A percentile compares a stretch with the other conserved stretches of the same genome.
These are phyloP conservation scores for Coleophora flavipennella DNA, from an alignment of 2,888 invertebrate genomes.

Conservation along the genomic window DNA sequence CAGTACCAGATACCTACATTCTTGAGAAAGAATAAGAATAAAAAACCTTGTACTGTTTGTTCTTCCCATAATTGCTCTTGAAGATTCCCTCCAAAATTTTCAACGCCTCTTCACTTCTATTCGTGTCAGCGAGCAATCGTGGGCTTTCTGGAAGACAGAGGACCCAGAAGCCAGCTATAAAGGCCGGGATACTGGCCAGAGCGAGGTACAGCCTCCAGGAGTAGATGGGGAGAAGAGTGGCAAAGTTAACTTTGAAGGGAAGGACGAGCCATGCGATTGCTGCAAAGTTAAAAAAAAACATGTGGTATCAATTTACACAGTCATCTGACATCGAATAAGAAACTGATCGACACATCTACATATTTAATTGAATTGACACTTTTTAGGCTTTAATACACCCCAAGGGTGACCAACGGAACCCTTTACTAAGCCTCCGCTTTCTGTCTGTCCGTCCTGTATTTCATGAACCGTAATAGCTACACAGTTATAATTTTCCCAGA, in stretches of 20 bases:
- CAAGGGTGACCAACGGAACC: no score
- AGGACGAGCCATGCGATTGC: conserved; percentile 78
- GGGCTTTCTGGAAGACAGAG: conserved; percentile 80
- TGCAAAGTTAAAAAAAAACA: conserved; percentile 19
- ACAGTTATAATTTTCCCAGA: no score
- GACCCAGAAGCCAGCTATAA: conserved; percentile 73
- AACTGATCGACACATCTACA: no score
- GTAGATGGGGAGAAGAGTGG: conserved; percentile 61
- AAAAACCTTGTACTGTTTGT: conserved; percentile 66
- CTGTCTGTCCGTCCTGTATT: no score
- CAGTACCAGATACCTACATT: no score
- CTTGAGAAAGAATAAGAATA: neutral
- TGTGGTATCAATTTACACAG: no score
- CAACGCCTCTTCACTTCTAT: conserved; percentile 71
- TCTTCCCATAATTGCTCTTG: conserved; percentile 59
- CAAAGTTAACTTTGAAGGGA: conserved; percentile 53
- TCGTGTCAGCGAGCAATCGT: conserved; percentile 74
- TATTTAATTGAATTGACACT: no score
- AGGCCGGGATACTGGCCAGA: conserved; percentile 75
- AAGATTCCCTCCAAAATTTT: conserved; percentile 72
- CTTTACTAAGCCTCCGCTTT: no score
- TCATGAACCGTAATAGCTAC: no score
- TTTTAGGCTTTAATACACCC: no score
- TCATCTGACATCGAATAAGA: no score
- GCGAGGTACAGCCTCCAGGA: conserved; percentile 83